phyloP scores from a whole-genome alignment of 37 sponge, comb jelly and placozoan genomes.

The Dysidea cf. avara region DNA sequence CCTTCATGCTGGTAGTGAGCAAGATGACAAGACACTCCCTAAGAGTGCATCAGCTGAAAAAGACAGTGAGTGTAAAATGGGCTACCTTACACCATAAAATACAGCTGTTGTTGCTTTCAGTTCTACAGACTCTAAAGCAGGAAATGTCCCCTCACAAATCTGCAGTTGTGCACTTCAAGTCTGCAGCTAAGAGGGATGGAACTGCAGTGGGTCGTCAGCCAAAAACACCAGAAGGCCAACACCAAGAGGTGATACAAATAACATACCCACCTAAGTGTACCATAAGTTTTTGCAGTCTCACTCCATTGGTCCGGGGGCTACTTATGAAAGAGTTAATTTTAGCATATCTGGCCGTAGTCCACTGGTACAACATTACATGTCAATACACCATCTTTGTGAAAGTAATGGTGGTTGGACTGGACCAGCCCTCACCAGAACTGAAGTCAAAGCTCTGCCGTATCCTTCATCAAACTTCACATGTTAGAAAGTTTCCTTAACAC shows the following conservation, averaged over 20 bases:
- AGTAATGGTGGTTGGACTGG: neutral
- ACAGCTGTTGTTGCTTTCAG: no score
- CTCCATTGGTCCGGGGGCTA: constrained; percentile 51
- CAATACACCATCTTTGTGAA: constrained; percentile 31
- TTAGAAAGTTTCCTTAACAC: no score
- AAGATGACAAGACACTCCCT: neutral
- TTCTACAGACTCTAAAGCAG: no score
- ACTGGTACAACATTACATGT: constrained; percentile 73
- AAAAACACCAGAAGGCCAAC: no score
- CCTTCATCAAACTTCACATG: neutral
- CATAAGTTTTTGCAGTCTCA: no score
- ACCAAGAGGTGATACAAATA: no score
- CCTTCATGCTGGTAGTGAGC: neutral
- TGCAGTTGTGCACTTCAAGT: no score
- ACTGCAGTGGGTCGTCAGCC: no score
- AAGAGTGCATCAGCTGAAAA: constrained; percentile 2
- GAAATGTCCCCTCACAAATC: no score
- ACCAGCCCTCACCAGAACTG: constrained; percentile 42
- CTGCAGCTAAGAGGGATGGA: no score
- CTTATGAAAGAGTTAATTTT: constrained; percentile 73
- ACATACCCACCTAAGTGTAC: no score
- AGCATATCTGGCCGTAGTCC: constrained; percentile 65
- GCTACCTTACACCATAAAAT: neutral
- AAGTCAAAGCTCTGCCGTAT: constrained; percentile 60
- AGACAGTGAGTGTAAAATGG: constrained; percentile 6